Base-by-base conservation (phyloP, 2,113 vertebrate species). In the Anarhynchus alexandrinus region DNA sequence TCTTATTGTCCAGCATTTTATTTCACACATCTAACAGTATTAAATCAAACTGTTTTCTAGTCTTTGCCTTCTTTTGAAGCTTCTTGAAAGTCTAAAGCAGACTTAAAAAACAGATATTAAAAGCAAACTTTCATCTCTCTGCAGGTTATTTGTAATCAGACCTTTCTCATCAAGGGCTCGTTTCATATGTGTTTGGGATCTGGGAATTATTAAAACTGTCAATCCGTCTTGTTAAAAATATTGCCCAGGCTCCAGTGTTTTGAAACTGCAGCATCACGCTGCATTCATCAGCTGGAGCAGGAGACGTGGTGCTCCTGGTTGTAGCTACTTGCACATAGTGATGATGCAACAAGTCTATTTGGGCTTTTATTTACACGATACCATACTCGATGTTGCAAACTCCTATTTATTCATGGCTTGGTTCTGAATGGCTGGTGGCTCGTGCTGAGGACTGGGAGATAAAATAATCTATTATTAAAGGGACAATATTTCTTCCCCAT, bases 141-240 rank as follows among this genome's bases (percentile, higher is more conserved):
- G 65, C 95, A 97, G 95, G 97, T 97, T 97, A 96, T 97, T 97
- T 97, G 96, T 96, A 97, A 96, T 97, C 96, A 96, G 97, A 96
- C 94, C 95, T 95, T 95, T 90, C 93, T 96, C 86, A 91, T 93
- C 89, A 96, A 93, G 95, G 94, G 89, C 89, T 96, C 4, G 1
- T 97, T 97, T 96, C 91, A 62, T 93, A 77, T 18, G 62, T 93
- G 86, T 90, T 90, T 96, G 96, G 78, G 76, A 94, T 80, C 79
- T 88, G 86, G 89, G 93, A 93, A 94, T 90, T 97, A 95, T 32
- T 85, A 91, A 89, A 94, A 52, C 66, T 62, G 74, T 49, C 81
- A 91, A 66, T 89, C 52, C 4, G 2, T 54, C 77, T 25, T 61
- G 34, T 77, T 82, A 80, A 91, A 96, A 95, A 84, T 40, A 79